phyloP scores from a whole-genome alignment of 2,888 invertebrate species.

The Emesis furor region DNA sequence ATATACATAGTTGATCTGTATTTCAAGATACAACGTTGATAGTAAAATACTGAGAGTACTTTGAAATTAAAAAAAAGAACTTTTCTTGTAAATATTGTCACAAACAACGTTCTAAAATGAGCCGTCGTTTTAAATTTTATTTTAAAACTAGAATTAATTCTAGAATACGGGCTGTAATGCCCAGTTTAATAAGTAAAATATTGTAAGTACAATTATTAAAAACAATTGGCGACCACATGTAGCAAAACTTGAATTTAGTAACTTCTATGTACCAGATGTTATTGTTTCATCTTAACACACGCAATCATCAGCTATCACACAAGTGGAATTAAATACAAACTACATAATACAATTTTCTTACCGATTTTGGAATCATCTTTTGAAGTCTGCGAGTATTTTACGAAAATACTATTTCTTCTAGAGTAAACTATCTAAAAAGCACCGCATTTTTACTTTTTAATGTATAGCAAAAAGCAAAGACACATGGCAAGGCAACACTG shows the following conservation, averaged over 20 bases:
- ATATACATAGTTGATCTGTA: too few relatives aligned
- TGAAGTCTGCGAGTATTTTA: neutral
- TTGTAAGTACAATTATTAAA: neutral
- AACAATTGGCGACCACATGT: conserved; percentile 88
- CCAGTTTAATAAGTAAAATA: neutral
- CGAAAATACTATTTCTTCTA: conserved; percentile 9
- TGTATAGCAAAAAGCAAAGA: conserved; percentile 89
- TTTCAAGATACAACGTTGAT: too few relatives aligned
- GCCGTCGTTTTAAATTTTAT: neutral
- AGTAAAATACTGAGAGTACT: neutral
- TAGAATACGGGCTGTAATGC: neutral
- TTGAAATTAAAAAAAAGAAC: too few relatives aligned
- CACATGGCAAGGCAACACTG: conserved; percentile 92
- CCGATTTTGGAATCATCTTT: conserved; percentile 54
- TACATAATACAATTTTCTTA: conserved; percentile 50
- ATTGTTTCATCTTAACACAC: neutral
- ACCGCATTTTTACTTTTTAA: conserved; percentile 84
- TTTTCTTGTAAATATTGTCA: neutral
- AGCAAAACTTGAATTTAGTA: conserved; percentile 81
- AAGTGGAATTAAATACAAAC: neutral
- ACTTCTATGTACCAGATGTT: conserved; percentile 87
- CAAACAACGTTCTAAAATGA: neutral
- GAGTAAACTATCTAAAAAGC: conserved; percentile 78
- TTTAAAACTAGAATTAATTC: neutral
- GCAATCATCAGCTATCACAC: neutral